Evolutionary conservation across 2,888 invertebrate species (phyloP).

Genomic region (Anarsia innoxiella): DNA sequence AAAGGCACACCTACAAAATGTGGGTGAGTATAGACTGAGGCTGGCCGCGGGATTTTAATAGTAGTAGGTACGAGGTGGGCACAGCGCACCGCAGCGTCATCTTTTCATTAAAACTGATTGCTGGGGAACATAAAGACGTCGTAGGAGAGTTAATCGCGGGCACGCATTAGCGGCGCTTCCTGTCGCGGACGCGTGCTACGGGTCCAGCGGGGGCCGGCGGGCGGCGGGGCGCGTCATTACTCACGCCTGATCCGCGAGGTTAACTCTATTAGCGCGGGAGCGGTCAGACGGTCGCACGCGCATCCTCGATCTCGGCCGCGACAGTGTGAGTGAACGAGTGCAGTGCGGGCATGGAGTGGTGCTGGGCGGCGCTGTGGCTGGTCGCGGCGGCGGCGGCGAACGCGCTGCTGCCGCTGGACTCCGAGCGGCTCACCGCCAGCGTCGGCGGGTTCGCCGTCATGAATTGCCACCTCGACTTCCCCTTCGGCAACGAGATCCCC

Average conservation of each 20-base stretch:
- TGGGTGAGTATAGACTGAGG: too few species aligned
- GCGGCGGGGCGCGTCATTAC: slow-evolving; percentile 8
- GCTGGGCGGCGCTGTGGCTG: slow-evolving; percentile 12
- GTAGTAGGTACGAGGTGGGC: not conserved
- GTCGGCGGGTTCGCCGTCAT: slow-evolving; percentile 87
- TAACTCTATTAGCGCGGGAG: slow-evolving; percentile 17
- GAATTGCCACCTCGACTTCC: slow-evolving; percentile 91
- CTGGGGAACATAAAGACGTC: slow-evolving; percentile 13
- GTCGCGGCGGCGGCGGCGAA: slow-evolving; percentile 17
- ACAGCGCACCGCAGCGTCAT: slow-evolving; percentile 3
- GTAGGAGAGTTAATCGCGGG: slow-evolving; percentile 11
- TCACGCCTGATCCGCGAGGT: slow-evolving; percentile 15
- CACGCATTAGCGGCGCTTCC: slow-evolving; percentile 11
- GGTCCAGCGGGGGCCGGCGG: slow-evolving; percentile 16
- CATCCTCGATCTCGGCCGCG: slow-evolving; percentile 13
- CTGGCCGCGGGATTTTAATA: too few species aligned
- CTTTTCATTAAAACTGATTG: slow-evolving; percentile 11
- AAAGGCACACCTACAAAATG: too few species aligned
- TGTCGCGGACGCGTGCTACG: slow-evolving; percentile 5
- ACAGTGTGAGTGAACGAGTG: slow-evolving; percentile 10
- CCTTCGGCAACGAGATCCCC: slow-evolving; percentile 88
- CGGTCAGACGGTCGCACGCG: slow-evolving; percentile 19
- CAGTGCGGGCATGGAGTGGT: slow-evolving; percentile 11
- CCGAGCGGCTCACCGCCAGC: slow-evolving; percentile 76
- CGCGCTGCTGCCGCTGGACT: slow-evolving; percentile 54